Conservation (phyloP, 1,140 invertebrate species). For the Nasonia giraulti region DNA sequence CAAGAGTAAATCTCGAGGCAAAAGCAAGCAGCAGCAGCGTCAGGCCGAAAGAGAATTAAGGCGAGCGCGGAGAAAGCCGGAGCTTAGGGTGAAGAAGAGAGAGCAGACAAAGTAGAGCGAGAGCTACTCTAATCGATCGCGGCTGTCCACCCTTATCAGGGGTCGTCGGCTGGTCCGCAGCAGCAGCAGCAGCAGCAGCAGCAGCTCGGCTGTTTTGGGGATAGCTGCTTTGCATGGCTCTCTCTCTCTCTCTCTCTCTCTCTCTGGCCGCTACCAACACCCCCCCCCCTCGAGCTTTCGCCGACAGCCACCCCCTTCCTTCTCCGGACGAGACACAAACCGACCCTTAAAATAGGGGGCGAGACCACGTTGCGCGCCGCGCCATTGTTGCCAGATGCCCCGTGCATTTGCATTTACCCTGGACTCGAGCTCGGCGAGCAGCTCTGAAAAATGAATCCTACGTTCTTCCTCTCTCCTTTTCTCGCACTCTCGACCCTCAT, state of each 20-base stretch:
- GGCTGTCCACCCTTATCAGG: constrained; percentile 76
- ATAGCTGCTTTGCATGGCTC: constrained; percentile 71
- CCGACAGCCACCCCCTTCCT: constrained; percentile 49
- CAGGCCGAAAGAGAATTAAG: constrained; percentile 52
- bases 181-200: too few relatives aligned
- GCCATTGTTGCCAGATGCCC: constrained; percentile 76
- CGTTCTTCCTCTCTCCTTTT: constrained; percentile 27
- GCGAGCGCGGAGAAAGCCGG: constrained; percentile 23
- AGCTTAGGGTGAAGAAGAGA: constrained; percentile 50
- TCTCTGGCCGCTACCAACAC: constrained; percentile 49
- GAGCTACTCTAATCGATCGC: constrained; percentile 73
- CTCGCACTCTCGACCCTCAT: constrained; percentile 4
- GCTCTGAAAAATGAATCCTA: constrained; percentile 58
- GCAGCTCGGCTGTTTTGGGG: constrained; percentile 53
- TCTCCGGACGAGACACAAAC: constrained; percentile 64
- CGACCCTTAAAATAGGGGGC: constrained; percentile 74
- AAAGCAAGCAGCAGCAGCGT: neutral
- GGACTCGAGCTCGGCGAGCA: neutral
- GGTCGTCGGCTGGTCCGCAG: constrained; percentile 49
- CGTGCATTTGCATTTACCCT: constrained; percentile 73
- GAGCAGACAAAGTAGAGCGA: constrained; percentile 52
- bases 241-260: constrained; percentile 44
- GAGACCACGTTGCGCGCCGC: constrained; percentile 63
- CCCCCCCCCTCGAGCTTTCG: neutral
- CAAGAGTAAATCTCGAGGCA: constrained; percentile 45